phyloP scores from a whole-genome alignment of 2,113 vertebrate genomes.

The western clawed frog (Xenopus tropicalis) region UCB_Xtro_10.0 CM004446.2:11754501-11755000 shows the following conservation, averaged over 20 bases:
- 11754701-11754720: constrained; percentile 61
- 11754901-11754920: too few relatives aligned
- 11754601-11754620: too few relatives aligned
- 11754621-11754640: too few relatives aligned
- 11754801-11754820: constrained; percentile 75
- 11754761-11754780: constrained; percentile 65
- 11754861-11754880: constrained; percentile 18
- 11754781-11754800: constrained; percentile 73
- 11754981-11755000: neutral
- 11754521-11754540: too few relatives aligned
- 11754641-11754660: too few relatives aligned
- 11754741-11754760: constrained; percentile 58
- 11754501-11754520: too few relatives aligned
- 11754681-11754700: too few relatives aligned
- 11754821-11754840: constrained; percentile 73
- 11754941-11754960: neutral
- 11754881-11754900: constrained; percentile 35
- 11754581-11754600: too few relatives aligned
- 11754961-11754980: too few relatives aligned
- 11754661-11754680: too few relatives aligned
- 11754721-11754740: constrained; percentile 61
- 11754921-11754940: neutral
- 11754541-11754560: too few relatives aligned
- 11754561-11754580: too few relatives aligned
- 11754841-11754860: constrained; percentile 73